Evolutionary conservation across 2,113 vertebrate genomes (phyloP), one percentile per base, ranked within the genome.

Genomic region (Myotis brandtii): DNA sequence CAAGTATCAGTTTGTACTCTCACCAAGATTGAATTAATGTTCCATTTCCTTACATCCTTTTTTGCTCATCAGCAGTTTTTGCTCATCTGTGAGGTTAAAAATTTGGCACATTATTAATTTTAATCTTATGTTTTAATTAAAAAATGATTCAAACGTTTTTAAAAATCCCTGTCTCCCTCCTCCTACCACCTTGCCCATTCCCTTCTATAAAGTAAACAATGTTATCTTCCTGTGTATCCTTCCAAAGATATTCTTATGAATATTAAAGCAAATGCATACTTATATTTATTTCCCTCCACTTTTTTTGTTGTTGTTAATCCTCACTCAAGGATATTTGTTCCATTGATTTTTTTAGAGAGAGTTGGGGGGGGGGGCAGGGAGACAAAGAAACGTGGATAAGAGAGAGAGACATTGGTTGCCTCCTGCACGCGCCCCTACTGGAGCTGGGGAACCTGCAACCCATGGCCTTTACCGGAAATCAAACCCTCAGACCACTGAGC

Each of bases 41-140:
- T 91, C 34, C 40, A 37, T 91, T 82, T 79, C 17, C 30, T 80
- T 80, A 73, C 18, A 46, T 73, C 12, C 17, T 91, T 75, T 80
- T 21, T 79, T 84, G 21, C 70, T 76, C 9, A 92, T 85, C 12
- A 84, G 50, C 73, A 92, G 67, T 20, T 80, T 95, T 94, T 86
- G 75, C 48, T 90, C 3, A 72, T 83, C 46, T 59, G 69, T 50
- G 73, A 81, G 9, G 2, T 86, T 81, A 69, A 75, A 80, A 70
- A 30, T 81, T 37, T 54, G 73, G 34, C 20, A 76, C 43, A 81
- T 86, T 86, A 73, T 64, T 90, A 86, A 67, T 85, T 89, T 95
- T 90, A 90, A 23, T 48, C 62, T 76, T 89, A 75, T 27, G 25
- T 88, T 87, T 96, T 79, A 96, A 56, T 52, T 52, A 66, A 54